A percentile compares a stretch with the other conserved stretches of the same genome.
Evolutionary conservation across 2,113 vertebrate genomes (phyloP).

Genomic region (Syngnathoides biaculeatus): DNA sequence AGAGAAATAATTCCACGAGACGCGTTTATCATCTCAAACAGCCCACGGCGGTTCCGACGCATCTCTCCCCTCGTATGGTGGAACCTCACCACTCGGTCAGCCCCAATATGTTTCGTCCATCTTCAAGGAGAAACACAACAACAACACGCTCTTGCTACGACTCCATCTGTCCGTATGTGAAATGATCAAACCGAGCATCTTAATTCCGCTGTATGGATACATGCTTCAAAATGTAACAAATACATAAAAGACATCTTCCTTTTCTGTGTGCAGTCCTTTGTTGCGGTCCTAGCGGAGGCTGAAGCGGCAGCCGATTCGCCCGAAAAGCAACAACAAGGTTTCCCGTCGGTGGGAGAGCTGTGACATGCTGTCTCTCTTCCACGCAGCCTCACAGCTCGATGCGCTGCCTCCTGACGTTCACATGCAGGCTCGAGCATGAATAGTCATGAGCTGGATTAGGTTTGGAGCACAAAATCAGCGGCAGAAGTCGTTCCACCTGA

Average conservation of each 20-base stretch:
- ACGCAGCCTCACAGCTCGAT: constrained; percentile 44
- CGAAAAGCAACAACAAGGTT: constrained; percentile 50
- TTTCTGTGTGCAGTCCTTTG: constrained; percentile 15
- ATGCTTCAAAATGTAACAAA: constrained; percentile 30
- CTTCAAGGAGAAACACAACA: constrained; percentile 24
- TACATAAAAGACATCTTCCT: background rate
- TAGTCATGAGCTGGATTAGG: constrained; percentile 57
- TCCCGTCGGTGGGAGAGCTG: constrained; percentile 38
- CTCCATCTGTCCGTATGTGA: constrained; percentile 35
- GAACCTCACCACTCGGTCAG: constrained; percentile 31
- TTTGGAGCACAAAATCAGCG: constrained; percentile 41
- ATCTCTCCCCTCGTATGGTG: constrained; percentile 38
- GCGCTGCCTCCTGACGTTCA: constrained; percentile 63
- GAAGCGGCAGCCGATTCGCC: constrained; percentile 47
- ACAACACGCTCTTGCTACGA: constrained; percentile 27
- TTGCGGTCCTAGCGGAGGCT: constrained; percentile 22
- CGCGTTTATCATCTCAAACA: constrained; percentile 20
- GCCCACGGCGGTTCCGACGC: constrained; percentile 32
- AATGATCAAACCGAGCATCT: constrained; percentile 29
- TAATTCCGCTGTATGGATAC: constrained; percentile 37
- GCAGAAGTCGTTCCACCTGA: constrained; percentile 21
- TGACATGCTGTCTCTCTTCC: constrained; percentile 46
- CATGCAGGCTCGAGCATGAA: constrained; percentile 62
- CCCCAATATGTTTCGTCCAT: constrained; percentile 43
- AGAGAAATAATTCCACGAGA: constrained; percentile 28